Base-by-base conservation (phyloP, 2,888 invertebrate species). In the Agonopterix heracliana region DNA sequence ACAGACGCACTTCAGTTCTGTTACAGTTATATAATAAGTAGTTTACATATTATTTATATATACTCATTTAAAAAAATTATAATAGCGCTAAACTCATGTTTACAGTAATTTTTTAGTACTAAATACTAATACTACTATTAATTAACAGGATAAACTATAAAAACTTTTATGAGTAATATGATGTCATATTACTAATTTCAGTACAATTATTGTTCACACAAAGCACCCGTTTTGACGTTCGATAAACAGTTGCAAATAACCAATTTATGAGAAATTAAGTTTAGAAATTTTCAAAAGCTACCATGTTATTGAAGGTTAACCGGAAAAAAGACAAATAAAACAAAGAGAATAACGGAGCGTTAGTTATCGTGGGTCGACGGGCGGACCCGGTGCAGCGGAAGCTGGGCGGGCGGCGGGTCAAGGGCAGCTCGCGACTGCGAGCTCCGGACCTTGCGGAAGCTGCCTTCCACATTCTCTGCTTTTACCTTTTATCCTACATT, bases 331-430 rank as follows among this genome's bases (percentile, higher is more conserved):
- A 11, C 34, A 51, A 53, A 53, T 47, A 42, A 52, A 52, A 57
- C 51, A 54, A 49, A 52, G 50, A 54, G 50, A 54, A 60, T 54
- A 52, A 59, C 58, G 50, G 38, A 42, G 46, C 50, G 53, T 60
- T 59, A 50, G 53, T 56, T 59, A 65, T 61, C 50, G 46, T 34
- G 41, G 41, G 34, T 7, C 34, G 38, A 38, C 3, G 62, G 57
- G 66, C 62, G 64, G 63, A 7, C n/a, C 59, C 61, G 61, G 63
- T 54, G 59, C 65, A 63, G 58, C 73, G 70, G 67, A 68, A 65
- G 60, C 65, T 34, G 26, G 12, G 50, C 56, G 55, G 51, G 61
- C 14, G 38, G 47, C 60, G 64, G 79, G 81, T 83, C 81, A 84
- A 84, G 84, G 82, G 55, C 53, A 61, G 56, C 38, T 51, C 58